Evolutionary conservation across 2,113 vertebrate species (phyloP).

Genomic region (Vulpes lagopus): DNA sequence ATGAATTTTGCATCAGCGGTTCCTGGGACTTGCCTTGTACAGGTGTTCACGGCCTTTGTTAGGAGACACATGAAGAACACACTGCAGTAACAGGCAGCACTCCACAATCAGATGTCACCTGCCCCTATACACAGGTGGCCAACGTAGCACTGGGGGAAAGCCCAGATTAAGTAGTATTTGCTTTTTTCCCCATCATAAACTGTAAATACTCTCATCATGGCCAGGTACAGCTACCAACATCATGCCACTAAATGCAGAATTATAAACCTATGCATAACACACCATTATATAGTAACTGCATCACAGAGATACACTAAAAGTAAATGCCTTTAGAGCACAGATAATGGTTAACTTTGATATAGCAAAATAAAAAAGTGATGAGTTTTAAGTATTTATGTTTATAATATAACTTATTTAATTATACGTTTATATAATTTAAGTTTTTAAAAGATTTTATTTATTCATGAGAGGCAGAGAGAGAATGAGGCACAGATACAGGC

Average conservation of each 20-base stretch:
- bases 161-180: background rate
- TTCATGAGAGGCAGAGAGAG: too few relatives aligned
- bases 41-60: background rate
- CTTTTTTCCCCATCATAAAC: background rate
- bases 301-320: background rate
- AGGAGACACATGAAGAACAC: background rate
- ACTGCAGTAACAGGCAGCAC: background rate
- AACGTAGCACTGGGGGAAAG: background rate
- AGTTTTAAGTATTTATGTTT: background rate
- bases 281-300: background rate
- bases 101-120: background rate
- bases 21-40: background rate
- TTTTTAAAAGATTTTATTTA: background rate
- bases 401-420: background rate
- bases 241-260: background rate
- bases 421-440: background rate
- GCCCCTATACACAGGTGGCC: background rate
- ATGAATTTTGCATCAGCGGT: background rate
- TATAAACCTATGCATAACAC: background rate
- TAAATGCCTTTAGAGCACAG: background rate
- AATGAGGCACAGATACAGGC: too few relatives aligned
- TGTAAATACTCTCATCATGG: background rate
- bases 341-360: background rate
- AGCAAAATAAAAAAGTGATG: background rate
- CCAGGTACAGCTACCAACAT: background rate